Evolutionary conservation across 2,888 invertebrate species (phyloP), one percentile per base, ranked within the genome.

Genomic region (Amiota minor): DNA sequence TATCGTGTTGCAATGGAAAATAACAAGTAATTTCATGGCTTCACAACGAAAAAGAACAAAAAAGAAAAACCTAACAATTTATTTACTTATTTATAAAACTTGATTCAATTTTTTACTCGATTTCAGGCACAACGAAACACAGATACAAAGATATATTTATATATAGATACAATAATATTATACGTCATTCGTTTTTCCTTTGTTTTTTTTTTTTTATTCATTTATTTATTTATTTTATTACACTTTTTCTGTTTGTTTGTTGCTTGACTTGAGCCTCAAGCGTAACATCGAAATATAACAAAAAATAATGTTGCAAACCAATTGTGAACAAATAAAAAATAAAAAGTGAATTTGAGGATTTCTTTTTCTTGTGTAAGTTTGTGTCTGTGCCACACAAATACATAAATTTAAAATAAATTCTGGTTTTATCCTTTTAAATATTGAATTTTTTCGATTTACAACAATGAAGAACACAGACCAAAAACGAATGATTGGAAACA

Each of bases 71-170:
- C n/a, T 45, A 74, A 72, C 67, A 74, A 76, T 78, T 62, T 76
- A 23, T 72, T 74, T 53, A 78, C 70, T 70, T 74, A 64, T 68
- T 72, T 55, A 68, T 62, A 76, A 76, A 59, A 76, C 20, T 72
- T 71, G 72, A 80, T 76, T 76, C 20, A 74, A 75, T 78, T 76
- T 72, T 20, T 71, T 53, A 65, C 35, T 16, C 20, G 20, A 55
- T 45, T 71, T 64, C 71, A 72, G 72, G 62, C 35, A 10, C 47
- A 46, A 23, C 50, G 10, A 46, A 4, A 46, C 18, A 20, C 61
- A 16, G 20, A 61, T 59, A 59, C 11, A 23, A 56, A 11, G 18
- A 56, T 56, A 56, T 23, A 23, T 3, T 2, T 3, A 23, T 23
- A 23, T 23, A 23, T 6, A 6, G 6, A 35, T 35, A 35, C 35